Base-by-base conservation (phyloP, 2,797 vertebrate genomes). In the Acipenser transmontanus region DNA sequence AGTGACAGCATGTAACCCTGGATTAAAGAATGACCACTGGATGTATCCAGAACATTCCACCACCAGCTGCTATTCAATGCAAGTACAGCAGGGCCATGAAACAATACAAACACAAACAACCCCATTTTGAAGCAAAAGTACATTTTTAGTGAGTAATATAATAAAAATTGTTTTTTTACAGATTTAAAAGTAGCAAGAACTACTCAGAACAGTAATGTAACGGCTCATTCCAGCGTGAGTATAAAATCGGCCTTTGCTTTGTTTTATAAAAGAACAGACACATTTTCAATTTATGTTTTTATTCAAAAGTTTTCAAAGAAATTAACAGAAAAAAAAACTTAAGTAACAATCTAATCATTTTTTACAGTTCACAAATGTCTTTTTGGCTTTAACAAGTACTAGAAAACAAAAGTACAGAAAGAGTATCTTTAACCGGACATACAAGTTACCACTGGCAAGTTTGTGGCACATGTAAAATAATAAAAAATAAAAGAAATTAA, bases 271-370 rank as follows among this genome's bases (percentile, higher is more conserved):
- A 79, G 74, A 74, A 69, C 50, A 0, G 66, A 51, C 6, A 20
- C 71, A 59, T 72, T 82, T 86, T 86, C 17, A 7, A 82, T 81
- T 20, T 65, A 85, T 82, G 74, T 89, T 92, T 89, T 98, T 96
- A 95, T 95, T 95, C 87, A 94, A 97, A 95, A 91, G 86, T 92
- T 92, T 84, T 92, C 87, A 91, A 95, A 94, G 90, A 94, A 94
- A 91, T 88, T 80, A 93, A 96, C 93, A 95, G 90, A 93, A 92
- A 72, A 93, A 74, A 77, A 86, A 94, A 90, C 88, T 91, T 89
- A 91, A 92, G 91, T 90, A 94, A 95, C 91, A 94, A 93, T 92
- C 91, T 93, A 94, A 89, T 90, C 83, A 89, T 91, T 78, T 91
- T 91, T 85, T 92, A 92, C 90, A 92, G 84, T 91, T 91, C 87